Base-by-base conservation (phyloP, 1,140 invertebrate species). In the Trichogramma pretiosum region DNA sequence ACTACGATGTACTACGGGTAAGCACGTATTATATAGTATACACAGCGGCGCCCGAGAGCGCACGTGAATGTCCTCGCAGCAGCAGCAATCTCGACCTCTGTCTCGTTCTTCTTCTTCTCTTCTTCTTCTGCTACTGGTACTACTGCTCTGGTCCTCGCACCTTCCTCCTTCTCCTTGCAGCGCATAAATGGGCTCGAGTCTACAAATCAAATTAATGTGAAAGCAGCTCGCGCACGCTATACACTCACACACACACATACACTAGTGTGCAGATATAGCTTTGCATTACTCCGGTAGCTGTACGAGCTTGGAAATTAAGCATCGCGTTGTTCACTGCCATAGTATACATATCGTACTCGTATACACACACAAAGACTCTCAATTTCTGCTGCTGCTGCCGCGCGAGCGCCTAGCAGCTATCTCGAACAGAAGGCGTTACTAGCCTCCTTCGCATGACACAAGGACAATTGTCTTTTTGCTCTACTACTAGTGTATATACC, bases 171-270 rank as follows among this genome's bases (percentile, higher is more conserved):
- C n/a, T 3, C 32, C 38, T n/a, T n/a, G n/a, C 23, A 5, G 18
- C 16, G 8, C 42, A 42, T 42, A 51, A 51, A 51, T 19, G 37
- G n/a, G 38, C 30, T 44, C 11, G 32, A 41, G 49, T 51, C 49
- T 51, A 51, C 43, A 50, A 50, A 50, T 51, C 43, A 51, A 51
- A 51, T 51, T 51, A 51, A 51, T 51, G 43, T 24, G 49, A 51
- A 46, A 45, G 43, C 37, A 46, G 37, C 49, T 11, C 26, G 26
- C 26, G 8, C 26, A 30, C 26, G 26, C 26, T 30, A 30, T 30
- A 30, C 13, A 30, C 13, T 9, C 26, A 30, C 26, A 30, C 13
- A 13, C 13, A 30, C 13, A n/a, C 16, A 16, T 16, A 8, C 33
- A 11, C 16, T 14, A 35, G 18, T 38, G 49, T 40, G 34, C 21